Evolutionary conservation across 92 coral and sea anemone genomes (phyloP).

Genomic region (Metridium senile): DNA sequence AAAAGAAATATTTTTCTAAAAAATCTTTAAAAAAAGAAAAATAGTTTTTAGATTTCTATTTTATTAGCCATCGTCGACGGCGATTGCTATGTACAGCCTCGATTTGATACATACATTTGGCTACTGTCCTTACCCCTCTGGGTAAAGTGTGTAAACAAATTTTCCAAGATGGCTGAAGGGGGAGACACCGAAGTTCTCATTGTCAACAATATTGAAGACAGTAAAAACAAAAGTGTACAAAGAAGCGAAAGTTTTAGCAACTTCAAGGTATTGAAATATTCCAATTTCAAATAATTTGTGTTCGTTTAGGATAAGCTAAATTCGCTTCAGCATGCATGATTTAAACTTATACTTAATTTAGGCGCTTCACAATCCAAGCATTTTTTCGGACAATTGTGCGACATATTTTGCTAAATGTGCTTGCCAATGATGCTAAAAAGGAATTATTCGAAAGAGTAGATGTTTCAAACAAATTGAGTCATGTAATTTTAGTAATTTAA

Average conservation of each 20-base stretch:
- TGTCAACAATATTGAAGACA: neutral
- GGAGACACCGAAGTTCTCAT: slow-evolving; percentile 9
- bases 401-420: no score
- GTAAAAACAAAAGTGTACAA: neutral
- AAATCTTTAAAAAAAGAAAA: no score
- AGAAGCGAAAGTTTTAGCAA: neutral
- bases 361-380: no score
- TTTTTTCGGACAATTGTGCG: no score
- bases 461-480: no score
- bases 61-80: no score
- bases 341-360: no score
- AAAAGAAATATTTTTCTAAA: no score
- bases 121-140: neutral
- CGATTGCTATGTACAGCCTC: neutral
- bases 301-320: neutral
- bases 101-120: neutral
- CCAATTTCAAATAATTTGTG: neutral
- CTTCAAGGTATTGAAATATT: neutral
- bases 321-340: neutral
- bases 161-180: slow-evolving; percentile 6
- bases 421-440: no score
- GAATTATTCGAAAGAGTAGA: no score
- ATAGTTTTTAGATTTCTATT: no score
- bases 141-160: neutral
- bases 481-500: no score